A percentile compares a stretch with the other conserved stretches of the same genome.
Conservation (phyloP, 1,140 invertebrate species). For the Drosophila tsacasi region DNA sequence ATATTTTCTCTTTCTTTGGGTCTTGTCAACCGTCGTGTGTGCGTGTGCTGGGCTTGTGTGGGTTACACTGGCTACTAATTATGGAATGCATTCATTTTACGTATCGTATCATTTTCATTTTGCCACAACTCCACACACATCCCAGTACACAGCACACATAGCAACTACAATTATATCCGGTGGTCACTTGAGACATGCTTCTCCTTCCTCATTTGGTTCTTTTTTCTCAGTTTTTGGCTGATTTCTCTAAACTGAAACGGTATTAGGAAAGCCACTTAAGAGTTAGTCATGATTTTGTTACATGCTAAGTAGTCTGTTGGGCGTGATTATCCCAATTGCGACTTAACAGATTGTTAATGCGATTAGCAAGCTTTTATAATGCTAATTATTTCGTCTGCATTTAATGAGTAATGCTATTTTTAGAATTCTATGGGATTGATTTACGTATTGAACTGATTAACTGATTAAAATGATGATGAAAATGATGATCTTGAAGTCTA, state of each 20-base stretch:
- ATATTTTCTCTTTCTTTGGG: slow-evolving; percentile 65
- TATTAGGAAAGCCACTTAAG: slow-evolving; percentile 5
- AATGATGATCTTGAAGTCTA: neutral
- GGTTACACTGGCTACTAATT: slow-evolving; percentile 66
- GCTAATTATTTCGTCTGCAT: neutral
- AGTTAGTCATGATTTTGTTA: slow-evolving; percentile 9
- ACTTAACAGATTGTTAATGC: neutral
- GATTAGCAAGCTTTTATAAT: neutral
- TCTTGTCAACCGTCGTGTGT: slow-evolving; percentile 44
- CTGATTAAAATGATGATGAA: neutral
- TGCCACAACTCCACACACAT: slow-evolving; percentile 42
- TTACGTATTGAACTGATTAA: neutral
- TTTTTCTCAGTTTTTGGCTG: neutral
- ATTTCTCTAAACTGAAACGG: slow-evolving; percentile 10
- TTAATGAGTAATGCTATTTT: neutral
- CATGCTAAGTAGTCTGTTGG: slow-evolving; percentile 1
- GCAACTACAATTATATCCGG: slow-evolving; percentile 75
- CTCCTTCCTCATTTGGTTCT: slow-evolving; percentile 7
- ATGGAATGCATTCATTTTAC: slow-evolving; percentile 79
- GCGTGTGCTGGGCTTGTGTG: slow-evolving; percentile 19
- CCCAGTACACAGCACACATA: slow-evolving; percentile 21
- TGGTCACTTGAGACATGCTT: slow-evolving; percentile 71
- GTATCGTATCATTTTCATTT: slow-evolving; percentile 74
- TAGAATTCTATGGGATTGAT: neutral
- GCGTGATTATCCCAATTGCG: slow-evolving; percentile 14